These are phyloP conservation scores for Tinea pellionella DNA, from an alignment of 2,888 invertebrate species.

Conservation along the genomic window DNA sequence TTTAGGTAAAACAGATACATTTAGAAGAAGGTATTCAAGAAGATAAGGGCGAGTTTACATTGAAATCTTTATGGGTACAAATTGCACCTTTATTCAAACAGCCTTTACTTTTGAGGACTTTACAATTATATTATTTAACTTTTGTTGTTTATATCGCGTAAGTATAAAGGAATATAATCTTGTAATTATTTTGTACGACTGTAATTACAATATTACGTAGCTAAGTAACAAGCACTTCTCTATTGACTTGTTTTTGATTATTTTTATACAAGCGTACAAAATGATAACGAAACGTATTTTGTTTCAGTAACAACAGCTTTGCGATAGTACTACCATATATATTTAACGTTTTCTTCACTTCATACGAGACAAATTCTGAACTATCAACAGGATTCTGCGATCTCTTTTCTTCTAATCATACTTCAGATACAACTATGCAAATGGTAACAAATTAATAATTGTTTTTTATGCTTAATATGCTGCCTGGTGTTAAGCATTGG, in stretches of 20 bases:
- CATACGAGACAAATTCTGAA: neutral
- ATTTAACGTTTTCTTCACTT: slow-evolving; percentile 62
- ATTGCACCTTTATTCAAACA: slow-evolving; percentile 65
- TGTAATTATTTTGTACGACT: too few relatives aligned
- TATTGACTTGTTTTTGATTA: too few relatives aligned
- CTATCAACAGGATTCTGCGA: slow-evolving; percentile 1
- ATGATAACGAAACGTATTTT: neutral
- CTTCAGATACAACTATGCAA: neutral
- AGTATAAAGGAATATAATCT: slow-evolving; percentile 26
- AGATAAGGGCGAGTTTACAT: slow-evolving; percentile 30
- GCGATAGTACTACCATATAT: slow-evolving; percentile 70
- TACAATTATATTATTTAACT: slow-evolving; percentile 68
- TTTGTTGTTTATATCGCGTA: slow-evolving; percentile 76
- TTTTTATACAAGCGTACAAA: too few relatives aligned
- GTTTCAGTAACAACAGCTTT: slow-evolving; percentile 62
- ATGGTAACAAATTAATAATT: neutral
- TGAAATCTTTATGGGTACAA: slow-evolving; percentile 65
- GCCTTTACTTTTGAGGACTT: slow-evolving; percentile 61
- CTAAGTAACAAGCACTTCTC: too few relatives aligned
- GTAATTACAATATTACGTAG: too few relatives aligned
- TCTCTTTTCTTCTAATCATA: neutral
- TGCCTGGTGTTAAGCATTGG: too few relatives aligned
- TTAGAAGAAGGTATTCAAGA: slow-evolving; percentile 6
- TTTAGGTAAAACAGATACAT: slow-evolving; percentile 13
- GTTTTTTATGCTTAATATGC: too few relatives aligned